Base-by-base conservation (phyloP, 1,140 invertebrate species). In the Stegodyphus dumicola region DNA sequence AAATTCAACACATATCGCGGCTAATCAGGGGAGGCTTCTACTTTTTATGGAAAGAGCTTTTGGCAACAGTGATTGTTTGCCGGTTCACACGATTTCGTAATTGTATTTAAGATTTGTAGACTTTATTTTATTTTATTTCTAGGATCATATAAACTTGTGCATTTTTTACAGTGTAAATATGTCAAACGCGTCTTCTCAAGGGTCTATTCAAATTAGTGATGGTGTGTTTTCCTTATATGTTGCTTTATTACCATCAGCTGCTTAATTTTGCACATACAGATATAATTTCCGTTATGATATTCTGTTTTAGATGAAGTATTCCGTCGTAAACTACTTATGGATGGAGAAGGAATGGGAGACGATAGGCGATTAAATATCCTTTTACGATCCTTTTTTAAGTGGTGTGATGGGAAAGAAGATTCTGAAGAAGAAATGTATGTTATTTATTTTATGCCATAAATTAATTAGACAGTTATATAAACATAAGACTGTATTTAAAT, bases 311-410 rank as follows among this genome's bases (percentile, higher is more conserved):
- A 98, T 91, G 97, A 98, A 90, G 95, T 99, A 70, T 98, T 98
- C 86, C 94, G 95, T 87, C 92, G 96, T 87, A 92, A 96, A 87
- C 91, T 99, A 17, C 91, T 98, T 10, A 97, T 98, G 89, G 97
- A 99, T 91, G 97, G 97, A 51, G 97, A 99, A 93, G 97, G 97
- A 49, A 97, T 95, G 49, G 97, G 97, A 67, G 97, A 99, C 91
- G 97, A 99, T 90, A 93, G 97, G 86, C 91, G 96, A 87, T 92
- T 99, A 17, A 97, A 96, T 89, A 93, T 95, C 73, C 90, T 98
- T 6, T 90, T 98, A 17, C 98, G 96, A 91, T 94, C 94, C 13
- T 95, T 98, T 87, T 93, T 96, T 18, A 97, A 97, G 91, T 98
- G 96, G 96, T 94, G 89, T 77, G 88, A 89, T 75, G 95, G 94